Conservation (phyloP, 2,888 invertebrate species). For the Pycnomerus fuliginosus region DNA sequence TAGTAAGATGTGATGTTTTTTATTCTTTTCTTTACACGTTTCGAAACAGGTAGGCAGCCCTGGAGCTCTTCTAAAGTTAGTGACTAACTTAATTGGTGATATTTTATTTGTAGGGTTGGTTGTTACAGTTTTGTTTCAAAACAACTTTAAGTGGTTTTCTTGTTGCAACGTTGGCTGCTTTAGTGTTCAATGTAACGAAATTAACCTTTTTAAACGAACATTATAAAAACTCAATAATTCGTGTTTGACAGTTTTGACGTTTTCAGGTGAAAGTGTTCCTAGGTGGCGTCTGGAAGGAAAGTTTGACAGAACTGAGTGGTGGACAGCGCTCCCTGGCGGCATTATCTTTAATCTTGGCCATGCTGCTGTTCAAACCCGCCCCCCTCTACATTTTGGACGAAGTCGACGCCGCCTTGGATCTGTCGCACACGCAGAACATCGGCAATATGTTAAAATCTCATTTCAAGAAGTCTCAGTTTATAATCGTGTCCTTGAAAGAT, state of each 20-base stretch:
- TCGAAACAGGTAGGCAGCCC: no score
- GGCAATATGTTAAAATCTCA: constrained; percentile 91
- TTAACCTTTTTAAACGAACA: no score
- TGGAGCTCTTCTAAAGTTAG: no score
- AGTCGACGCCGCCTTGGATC: constrained; percentile 96
- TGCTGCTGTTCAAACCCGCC: constrained; percentile 96
- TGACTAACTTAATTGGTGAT: no score
- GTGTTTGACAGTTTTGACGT: constrained; percentile 4
- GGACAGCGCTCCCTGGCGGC: constrained; percentile 97
- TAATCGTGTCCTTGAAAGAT: constrained; percentile 97
- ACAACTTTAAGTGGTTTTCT: no score
- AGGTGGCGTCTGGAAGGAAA: constrained; percentile 94
- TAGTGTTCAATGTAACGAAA: no score
- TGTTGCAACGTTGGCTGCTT: no score
- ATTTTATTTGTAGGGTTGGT: no score
- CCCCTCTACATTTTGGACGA: constrained; percentile 98
- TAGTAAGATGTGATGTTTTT: no score
- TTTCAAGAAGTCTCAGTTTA: constrained; percentile 92
- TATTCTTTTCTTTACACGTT: no score
- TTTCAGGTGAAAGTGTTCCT: constrained; percentile 79
- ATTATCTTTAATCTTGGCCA: constrained; percentile 90
- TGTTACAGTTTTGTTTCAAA: no score
- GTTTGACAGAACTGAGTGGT: constrained; percentile 92
- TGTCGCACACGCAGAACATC: constrained; percentile 98
- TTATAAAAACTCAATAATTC: no score